Percentiles rank a stretch among this genome's conserved stretches.
Evolutionary conservation across 92 coral and sea anemone species (phyloP).

Genomic region (Galaxea fascicularis): DNA sequence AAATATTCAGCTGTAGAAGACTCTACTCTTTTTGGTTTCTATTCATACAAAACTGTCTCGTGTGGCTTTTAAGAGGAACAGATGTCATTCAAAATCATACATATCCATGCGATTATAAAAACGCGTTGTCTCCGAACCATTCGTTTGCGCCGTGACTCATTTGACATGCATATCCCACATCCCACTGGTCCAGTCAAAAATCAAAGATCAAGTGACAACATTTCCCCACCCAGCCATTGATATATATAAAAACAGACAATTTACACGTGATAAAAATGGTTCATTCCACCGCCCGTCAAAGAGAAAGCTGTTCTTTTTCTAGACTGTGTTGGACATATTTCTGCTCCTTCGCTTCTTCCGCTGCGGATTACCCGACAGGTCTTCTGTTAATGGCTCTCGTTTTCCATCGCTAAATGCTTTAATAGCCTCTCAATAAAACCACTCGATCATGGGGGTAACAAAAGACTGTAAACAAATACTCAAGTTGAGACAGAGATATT

Average conservation of each 20-base stretch:
- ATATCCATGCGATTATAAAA: no score
- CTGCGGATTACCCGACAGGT: constrained; percentile 22
- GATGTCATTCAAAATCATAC: no score
- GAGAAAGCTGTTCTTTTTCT: background rate
- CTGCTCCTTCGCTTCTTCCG: background rate
- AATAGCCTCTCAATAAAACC: constrained; percentile 40
- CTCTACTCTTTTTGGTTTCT: no score
- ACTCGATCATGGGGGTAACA: constrained; percentile 35
- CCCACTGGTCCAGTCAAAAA: no score
- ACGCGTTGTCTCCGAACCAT: background rate
- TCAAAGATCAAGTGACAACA: background rate
- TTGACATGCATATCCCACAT: background rate
- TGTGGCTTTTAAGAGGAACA: no score
- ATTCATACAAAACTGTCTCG: no score
- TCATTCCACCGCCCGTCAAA: background rate
- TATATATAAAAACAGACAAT: background rate
- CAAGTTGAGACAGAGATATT: constrained; percentile 19
- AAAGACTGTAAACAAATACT: constrained; percentile 50
- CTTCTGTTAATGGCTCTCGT: constrained; percentile 25
- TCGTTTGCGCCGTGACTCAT: background rate
- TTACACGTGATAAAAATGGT: background rate
- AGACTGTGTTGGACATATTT: background rate
- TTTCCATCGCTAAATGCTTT: constrained; percentile 47
- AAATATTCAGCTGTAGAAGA: no score
- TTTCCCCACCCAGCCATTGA: background rate